Conservation (phyloP, 30 jellyfish, hydroid and myxozoan genomes). For the Aurelia sp. region DNA sequence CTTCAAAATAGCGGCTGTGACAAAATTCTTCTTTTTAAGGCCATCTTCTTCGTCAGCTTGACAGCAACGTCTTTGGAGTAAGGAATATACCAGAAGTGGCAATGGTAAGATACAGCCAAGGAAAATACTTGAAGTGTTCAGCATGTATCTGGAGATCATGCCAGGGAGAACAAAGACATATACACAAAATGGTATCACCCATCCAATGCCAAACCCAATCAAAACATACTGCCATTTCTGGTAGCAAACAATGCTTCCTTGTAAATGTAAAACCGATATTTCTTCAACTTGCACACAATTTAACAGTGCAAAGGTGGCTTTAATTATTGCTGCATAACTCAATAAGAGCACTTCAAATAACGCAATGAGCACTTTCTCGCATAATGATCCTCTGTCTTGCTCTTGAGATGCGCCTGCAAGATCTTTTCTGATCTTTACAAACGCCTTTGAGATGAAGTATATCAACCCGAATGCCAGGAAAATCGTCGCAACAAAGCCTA, state of each 20-base stretch:
- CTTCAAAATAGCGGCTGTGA: too few species aligned
- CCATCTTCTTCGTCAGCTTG: too few species aligned
- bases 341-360: slow-evolving; percentile 21
- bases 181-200: slow-evolving; percentile 41
- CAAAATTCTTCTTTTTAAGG: too few species aligned
- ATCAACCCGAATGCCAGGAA: neutral
- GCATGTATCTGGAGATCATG: neutral
- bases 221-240: slow-evolving; percentile 44
- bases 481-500: neutral
- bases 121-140: neutral
- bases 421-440: neutral
- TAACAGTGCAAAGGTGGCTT: slow-evolving; percentile 4
- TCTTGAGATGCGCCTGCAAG: neutral
- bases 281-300: slow-evolving; percentile 14
- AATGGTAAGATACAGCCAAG: slow-evolving; percentile 21
- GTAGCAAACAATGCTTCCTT: slow-evolving; percentile 37
- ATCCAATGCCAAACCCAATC: neutral
- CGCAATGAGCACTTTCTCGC: slow-evolving; percentile 6
- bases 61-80: neutral
- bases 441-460: neutral
- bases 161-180: slow-evolving; percentile 5
- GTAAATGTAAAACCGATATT: slow-evolving; percentile 5
- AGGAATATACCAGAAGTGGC: neutral
- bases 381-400: neutral
- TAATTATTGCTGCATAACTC: slow-evolving; percentile 25